Evolutionary conservation across 2,113 vertebrate species (phyloP), one percentile per base, ranked within the genome.

Genomic region (Pseudorectes ferrugineus): DNA sequence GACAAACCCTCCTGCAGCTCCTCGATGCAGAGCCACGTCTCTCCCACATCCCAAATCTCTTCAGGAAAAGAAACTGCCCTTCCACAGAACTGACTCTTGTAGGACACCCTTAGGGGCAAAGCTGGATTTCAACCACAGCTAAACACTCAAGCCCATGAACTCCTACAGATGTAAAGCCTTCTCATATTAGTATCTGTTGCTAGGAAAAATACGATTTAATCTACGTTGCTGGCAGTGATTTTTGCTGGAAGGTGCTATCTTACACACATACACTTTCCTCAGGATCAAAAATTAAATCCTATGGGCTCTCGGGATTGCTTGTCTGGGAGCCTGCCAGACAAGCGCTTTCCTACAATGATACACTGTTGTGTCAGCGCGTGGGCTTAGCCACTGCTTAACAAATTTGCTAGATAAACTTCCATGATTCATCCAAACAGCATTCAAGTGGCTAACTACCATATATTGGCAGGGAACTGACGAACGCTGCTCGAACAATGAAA

Each of bases 281-380:
- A 2, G 73, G 90, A 97, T 94, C 79, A 97, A 57, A 92, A 96
- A 93, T 76, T 73, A 91, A 93, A 96, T 95, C 91, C 93, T 77
- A 59, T 94, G 87, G 93, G 85, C 79, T 83, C 84, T 15, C 83
- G 85, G 85, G 84, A 96, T 51, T 92, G 92, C 83, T 89, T 48
- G 38, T 38, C 82, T 96, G 96, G 94, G 88, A 80, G 76, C 7
- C 85, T 93, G 95, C 95, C 97, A 97, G 89, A 68, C 61, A 91
- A 75, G 33, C 2, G 51, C 75, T 92, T 26, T 73, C 93, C 94
- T 90, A 55, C 95, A 89, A 59, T 31, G 95, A 82, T 12, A 63
- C 70, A 38, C 87, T 77, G 70, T 73, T 84, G 75, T 96, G 88
- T 83, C 80, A 81, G 85, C 31, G 93, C 48, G 95, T 89, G 89